Base-by-base conservation (phyloP, 2,888 invertebrate species). In the Endomychus coccineus region DNA sequence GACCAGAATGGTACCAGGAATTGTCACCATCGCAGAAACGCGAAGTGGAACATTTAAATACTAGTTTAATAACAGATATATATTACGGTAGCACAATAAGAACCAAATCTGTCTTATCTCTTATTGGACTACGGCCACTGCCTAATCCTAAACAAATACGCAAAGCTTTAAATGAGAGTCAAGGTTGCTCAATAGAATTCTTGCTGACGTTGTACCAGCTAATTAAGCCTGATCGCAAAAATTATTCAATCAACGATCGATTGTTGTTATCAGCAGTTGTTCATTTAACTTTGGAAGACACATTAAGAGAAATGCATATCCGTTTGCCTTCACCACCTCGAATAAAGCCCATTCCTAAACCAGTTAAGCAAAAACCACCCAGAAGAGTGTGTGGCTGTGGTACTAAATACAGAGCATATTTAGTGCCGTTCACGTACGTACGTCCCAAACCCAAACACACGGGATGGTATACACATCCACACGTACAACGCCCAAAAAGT, bases 1-100 rank as follows among this genome's bases (percentile, higher is more conserved):
- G 64, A 2, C 66, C 64, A 1, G 54, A 46, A 13, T 66, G 66
- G 66, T 66, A 49, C 36, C 62, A 64, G 49, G 64, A 66, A 51
- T 42, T 64, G 12, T 63, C 61, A 3, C 57, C 56, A 1, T 49
- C 52, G 16, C 66, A 66, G 45, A 33, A 60, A 15, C 30, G 28
- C 30, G 44, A 50, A 2, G 50, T 58, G 1, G 61, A 65, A 34
- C 23, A 46, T 13, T 43, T 66, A 27, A 43, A 45, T 34, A 33
- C 36, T 6, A 44, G 45, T 11, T 50, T 60, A 7, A 10, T 36
- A 3, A 47, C 42, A 40, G 64, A 63, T 45, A 27, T 50, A 16
- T 38, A 39, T 21, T 37, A 50, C 4, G 37, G 46, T 4, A 50
- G 54, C 0, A 54, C 55, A 3, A 42, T 34, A 3, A 45, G 57